Evolutionary conservation across 2,888 invertebrate species (phyloP).

Genomic region (Sesamia inferens): DNA sequence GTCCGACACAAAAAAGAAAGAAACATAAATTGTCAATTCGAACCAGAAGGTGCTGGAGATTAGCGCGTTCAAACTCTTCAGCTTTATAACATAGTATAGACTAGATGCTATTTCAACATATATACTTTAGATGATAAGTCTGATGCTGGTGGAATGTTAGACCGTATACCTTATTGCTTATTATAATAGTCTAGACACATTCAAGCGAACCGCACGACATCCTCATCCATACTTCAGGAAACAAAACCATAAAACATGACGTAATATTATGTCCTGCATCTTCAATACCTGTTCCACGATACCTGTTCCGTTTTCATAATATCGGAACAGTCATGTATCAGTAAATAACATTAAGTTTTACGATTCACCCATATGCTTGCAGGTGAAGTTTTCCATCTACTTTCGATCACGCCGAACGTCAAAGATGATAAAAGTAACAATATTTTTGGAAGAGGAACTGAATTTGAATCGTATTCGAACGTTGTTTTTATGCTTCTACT

Average conservation of each 20-base stretch:
- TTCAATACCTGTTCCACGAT: slow-evolving; percentile 32
- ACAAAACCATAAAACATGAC: slow-evolving; percentile 20
- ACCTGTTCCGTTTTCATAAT: slow-evolving; percentile 32
- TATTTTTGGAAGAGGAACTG: slow-evolving; percentile 19
- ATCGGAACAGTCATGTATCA: slow-evolving; percentile 51
- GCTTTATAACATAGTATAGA: too few species aligned
- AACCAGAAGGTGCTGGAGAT: too few species aligned
- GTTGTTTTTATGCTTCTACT: not conserved
- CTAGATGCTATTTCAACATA: too few species aligned
- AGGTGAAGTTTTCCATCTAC: slow-evolving; percentile 46
- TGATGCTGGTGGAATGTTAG: slow-evolving; percentile 1
- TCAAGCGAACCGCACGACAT: slow-evolving; percentile 21
- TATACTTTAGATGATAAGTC: not conserved
- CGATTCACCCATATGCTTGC: slow-evolving; percentile 63
- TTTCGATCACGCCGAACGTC: slow-evolving; percentile 45
- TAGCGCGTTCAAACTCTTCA: too few species aligned
- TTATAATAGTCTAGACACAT: slow-evolving; percentile 16
- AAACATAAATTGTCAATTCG: too few species aligned
- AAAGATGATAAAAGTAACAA: slow-evolving; percentile 41
- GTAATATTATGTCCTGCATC: slow-evolving; percentile 39
- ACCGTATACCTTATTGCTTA: slow-evolving; percentile 7
- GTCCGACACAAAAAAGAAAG: too few species aligned
- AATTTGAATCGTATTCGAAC: not conserved
- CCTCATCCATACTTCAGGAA: slow-evolving; percentile 13
- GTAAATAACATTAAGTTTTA: slow-evolving; percentile 70